Evolutionary conservation across 2,113 vertebrate genomes (phyloP).

Genomic region (Kryptolebias marmoratus): DNA sequence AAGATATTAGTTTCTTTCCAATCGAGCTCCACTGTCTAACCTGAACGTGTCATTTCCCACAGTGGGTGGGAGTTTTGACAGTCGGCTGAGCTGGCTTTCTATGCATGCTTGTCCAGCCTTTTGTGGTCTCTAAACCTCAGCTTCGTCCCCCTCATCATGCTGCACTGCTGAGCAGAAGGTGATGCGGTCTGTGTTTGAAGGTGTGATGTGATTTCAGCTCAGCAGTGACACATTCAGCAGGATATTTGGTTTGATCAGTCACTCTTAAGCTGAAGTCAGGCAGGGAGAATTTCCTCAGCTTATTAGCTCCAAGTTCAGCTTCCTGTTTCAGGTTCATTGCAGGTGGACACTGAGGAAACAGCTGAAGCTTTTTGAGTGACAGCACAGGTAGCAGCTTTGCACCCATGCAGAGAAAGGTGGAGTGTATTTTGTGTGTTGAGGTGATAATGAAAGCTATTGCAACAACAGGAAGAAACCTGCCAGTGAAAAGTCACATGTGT

Average conservation of each 20-base stretch:
- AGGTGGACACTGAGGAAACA: background rate
- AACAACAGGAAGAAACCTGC: conserved; percentile 7
- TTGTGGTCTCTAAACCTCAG: background rate
- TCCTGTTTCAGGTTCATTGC: conserved; percentile 1
- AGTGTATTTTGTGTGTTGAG: conserved; percentile 19
- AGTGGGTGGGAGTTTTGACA: background rate
- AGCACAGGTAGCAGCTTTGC: background rate
- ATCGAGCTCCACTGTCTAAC: background rate
- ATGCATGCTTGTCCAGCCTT: background rate
- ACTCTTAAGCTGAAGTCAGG: conserved; percentile 4
- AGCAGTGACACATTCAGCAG: background rate
- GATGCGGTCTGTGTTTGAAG: background rate
- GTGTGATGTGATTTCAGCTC: conserved; percentile 3
- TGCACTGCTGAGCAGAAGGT: background rate
- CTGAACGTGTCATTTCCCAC: background rate
- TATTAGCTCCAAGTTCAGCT: conserved; percentile 23
- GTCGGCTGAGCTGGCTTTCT: background rate
- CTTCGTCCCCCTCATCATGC: background rate
- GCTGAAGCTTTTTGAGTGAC: conserved; percentile 17
- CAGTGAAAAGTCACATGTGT: conserved; percentile 4
- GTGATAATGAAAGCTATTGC: conserved; percentile 37
- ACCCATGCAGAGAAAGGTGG: background rate
- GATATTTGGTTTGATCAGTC: conserved; percentile 11
- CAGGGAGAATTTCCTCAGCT: background rate
- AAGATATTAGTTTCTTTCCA: background rate